These are phyloP conservation scores for Thalassoma bifasciatum DNA, from an alignment of 2,113 vertebrate genomes.

Conservation along the genomic window DNA sequence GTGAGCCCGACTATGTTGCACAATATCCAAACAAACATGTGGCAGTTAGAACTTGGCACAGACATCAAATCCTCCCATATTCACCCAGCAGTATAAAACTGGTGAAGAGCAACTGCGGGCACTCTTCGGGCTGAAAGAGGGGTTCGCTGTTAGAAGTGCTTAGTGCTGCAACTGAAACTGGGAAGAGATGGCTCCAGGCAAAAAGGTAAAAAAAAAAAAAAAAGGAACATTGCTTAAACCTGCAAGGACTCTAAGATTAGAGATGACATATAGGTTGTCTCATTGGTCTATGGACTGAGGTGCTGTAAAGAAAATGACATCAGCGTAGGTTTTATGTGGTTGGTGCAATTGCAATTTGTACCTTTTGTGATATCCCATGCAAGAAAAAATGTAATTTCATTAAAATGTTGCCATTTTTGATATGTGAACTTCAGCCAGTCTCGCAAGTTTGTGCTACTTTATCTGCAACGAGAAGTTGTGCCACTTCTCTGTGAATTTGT, in stretches of 20 bases:
- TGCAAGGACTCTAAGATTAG: no score
- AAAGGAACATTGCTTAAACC: no score
- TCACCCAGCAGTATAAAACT: conserved; percentile 49
- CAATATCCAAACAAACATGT: conserved; percentile 61
- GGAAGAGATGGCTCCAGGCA: conserved; percentile 58
- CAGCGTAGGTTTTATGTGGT: background rate
- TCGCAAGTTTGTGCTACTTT: no score
- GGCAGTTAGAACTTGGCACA: conserved; percentile 36
- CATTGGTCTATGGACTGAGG: background rate
- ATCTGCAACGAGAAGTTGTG: no score
- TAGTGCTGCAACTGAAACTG: conserved; percentile 41
- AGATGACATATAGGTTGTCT: background rate
- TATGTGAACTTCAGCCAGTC: no score
- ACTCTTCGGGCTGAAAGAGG: conserved; percentile 21
- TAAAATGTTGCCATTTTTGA: no score
- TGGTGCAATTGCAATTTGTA: conserved; percentile 20
- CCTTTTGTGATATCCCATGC: background rate
- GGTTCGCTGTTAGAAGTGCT: conserved; percentile 56
- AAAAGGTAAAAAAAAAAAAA: conserved; percentile 56
- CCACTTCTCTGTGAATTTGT: no score
- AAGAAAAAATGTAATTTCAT: conserved; percentile 1
- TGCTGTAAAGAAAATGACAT: background rate
- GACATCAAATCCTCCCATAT: conserved; percentile 50
- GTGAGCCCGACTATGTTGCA: conserved; percentile 20
- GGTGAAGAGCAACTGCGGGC: background rate